Conservation (phyloP, 2,888 invertebrate species). For the Eristalis tenax region DNA sequence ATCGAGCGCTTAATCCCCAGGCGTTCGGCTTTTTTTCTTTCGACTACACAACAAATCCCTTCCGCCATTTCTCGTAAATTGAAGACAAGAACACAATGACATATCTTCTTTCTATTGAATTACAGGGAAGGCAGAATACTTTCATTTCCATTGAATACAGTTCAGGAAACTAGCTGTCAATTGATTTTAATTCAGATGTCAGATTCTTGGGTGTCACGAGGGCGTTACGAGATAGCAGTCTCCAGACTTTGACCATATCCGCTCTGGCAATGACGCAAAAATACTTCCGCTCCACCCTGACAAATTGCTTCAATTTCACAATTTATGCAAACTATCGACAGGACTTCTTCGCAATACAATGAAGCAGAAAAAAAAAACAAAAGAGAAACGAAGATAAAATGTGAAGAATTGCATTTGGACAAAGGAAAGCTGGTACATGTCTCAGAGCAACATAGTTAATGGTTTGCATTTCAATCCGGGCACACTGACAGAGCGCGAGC, state of each 20-base stretch:
- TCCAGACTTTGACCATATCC: constrained; percentile 23
- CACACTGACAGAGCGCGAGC: neutral
- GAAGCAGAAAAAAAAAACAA: no score
- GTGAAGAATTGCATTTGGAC: no score
- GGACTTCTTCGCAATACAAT: neutral
- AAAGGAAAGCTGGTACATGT: neutral
- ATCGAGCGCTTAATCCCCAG: constrained; percentile 21
- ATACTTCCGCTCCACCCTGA: neutral
- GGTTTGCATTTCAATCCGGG: neutral
- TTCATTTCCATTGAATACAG: constrained; percentile 58
- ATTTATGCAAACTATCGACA: constrained; percentile 29
- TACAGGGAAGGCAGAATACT: constrained; percentile 46
- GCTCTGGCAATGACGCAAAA: constrained; percentile 46
- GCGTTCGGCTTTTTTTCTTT: constrained; percentile 24
- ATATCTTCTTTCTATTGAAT: constrained; percentile 24
- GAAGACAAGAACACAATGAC: constrained; percentile 28
- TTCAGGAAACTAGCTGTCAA: constrained; percentile 64
- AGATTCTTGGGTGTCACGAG: constrained; percentile 56
- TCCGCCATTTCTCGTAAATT: constrained; percentile 17
- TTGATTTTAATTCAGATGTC: constrained; percentile 68
- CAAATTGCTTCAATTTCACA: constrained; percentile 31
- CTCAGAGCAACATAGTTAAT: neutral
- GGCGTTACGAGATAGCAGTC: constrained; percentile 33
- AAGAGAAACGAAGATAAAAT: neutral
- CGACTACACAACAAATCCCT: constrained; percentile 26